Evolutionary conservation across 2,888 invertebrate genomes (phyloP), one percentile per base, ranked within the genome.

Genomic region (Drosophila colorata): DNA sequence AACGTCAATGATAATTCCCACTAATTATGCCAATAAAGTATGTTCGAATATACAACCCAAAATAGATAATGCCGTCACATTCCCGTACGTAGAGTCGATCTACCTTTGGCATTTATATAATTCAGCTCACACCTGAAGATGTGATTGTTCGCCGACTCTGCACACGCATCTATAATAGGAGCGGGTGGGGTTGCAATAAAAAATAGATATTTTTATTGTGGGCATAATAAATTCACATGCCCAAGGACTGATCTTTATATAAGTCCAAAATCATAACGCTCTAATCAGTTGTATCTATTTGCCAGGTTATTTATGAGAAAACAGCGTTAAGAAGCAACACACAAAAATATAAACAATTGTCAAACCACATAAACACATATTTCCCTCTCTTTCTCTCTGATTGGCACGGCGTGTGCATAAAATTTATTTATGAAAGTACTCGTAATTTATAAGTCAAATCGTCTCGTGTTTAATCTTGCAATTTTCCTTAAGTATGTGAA

Each of bases 21-120:
- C 73, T 77, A 86, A 86, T 82, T 82, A 75, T 73, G 78, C 63
- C 84, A 86, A 81, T 81, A 81, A 81, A 80, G 63, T 63, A 60
- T 52, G 35, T 51, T 33, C 46, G 53, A 43, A 41, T 31, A 23
- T 35, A 46, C 31, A 55, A 65, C 67, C 60, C 63, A 57, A 78
- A 85, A 85, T 76, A 78, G 82, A 82, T 76, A 81, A 74, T 60
- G 53, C 14, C 57, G 41, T 38, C 47, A 55, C 46, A 60, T 65
- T 55, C 43, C 16, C 35, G 18, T 49, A 43, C 38, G 18, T 41
- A 38, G 25, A 38, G 25, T 40, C n/a, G 35, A 25, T 43, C 28
- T 41, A 20, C 7, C 28, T 28, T 2, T 28, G 13, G 20, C 20
- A 33, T 6, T 46, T 13, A 69, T 64, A 66, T 67, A 64, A 66